Evolutionary conservation across 2,113 vertebrate genomes (phyloP), one percentile per base, ranked within the genome.

Genomic region (Centrocercus urophasianus): DNA sequence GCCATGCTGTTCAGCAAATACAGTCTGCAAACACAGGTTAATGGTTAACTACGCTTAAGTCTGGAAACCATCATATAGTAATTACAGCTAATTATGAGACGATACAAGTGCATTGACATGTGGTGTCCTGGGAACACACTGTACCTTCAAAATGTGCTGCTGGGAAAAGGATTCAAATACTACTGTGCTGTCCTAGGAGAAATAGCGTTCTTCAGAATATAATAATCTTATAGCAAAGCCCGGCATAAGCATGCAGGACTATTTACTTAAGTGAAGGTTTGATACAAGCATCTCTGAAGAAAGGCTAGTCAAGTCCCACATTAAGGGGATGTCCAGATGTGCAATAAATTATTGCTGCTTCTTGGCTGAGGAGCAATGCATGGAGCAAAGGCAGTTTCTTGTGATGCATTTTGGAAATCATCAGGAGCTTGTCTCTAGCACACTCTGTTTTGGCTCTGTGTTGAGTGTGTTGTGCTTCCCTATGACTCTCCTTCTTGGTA

Each of bases 61-160:
- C 79, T 95, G 79, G 38, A 88, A 86, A 70, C 57, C 1, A 78
- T 38, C 4, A 9, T 78, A 5, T 71, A 90, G 76, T 79, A 95
- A 95, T 97, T 96, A 76, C 48, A 90, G 61, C 36, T 95, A 93
- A 95, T 94, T 84, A 38, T 28, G 43, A 84, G 83, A 72, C 0
- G 9, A 48, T 89, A 48, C 40, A 83, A 74, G 42, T 66, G 40
- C 47, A 40, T 71, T 63, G 78, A 66, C 3, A 1, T 67, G 64
- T 0, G 2, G 0, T 63, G 42, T 86, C 42, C 75, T 85, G 0
- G 0, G 67, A 86, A 52, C 56, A 69, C 20, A 1, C 20, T 65
- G 13, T 45, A 54, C 65, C 40, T 94, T 88, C 24, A 8, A 61
- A 71, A 32, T 47, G 18, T 16, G 18, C 19, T 64, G 21, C 52